phyloP scores from a whole-genome alignment of 2,797 vertebrate species.

The Crocodylus rhombifer region DNA sequence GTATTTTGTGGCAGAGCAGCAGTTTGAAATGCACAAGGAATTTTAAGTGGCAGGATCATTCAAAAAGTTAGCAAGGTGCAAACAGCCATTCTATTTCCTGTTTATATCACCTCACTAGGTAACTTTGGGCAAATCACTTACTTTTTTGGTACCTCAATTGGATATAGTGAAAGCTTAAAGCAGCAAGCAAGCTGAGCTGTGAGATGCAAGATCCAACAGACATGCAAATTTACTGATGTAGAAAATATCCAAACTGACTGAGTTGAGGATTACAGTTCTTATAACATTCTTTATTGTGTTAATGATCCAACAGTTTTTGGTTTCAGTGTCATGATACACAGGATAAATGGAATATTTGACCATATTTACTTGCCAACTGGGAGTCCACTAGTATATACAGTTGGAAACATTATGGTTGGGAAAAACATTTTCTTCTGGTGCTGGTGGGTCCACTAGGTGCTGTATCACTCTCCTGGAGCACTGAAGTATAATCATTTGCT shows the following conservation, averaged over 20 bases:
- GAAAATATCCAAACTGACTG: not conserved
- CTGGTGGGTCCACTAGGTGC: not conserved
- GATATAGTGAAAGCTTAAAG: not conserved
- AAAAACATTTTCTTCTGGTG: not conserved
- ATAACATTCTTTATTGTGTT: not conserved
- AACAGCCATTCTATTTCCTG: accelerated
- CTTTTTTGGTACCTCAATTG: not conserved
- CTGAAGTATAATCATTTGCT: not conserved
- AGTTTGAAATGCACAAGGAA: not conserved
- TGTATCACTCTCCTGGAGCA: not conserved
- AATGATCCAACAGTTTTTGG: not conserved
- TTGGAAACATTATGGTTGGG: accelerated
- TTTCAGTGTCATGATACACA: not conserved
- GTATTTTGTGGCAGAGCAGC: not conserved
- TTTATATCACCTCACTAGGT: not conserved
- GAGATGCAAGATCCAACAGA: not conserved
- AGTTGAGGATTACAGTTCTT: not conserved
- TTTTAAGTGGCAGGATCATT: not conserved
- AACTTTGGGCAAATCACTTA: not conserved
- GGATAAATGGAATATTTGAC: not conserved
- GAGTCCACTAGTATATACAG: not conserved
- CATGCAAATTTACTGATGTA: not conserved
- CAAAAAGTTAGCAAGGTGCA: not conserved
- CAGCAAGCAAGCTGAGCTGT: not conserved
- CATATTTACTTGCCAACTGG: not conserved